Percentiles rank a stretch among this genome's conserved stretches.
Evolutionary conservation across 2,113 vertebrate genomes (phyloP).

Genomic region (Rhizomys pruinosus): DNA sequence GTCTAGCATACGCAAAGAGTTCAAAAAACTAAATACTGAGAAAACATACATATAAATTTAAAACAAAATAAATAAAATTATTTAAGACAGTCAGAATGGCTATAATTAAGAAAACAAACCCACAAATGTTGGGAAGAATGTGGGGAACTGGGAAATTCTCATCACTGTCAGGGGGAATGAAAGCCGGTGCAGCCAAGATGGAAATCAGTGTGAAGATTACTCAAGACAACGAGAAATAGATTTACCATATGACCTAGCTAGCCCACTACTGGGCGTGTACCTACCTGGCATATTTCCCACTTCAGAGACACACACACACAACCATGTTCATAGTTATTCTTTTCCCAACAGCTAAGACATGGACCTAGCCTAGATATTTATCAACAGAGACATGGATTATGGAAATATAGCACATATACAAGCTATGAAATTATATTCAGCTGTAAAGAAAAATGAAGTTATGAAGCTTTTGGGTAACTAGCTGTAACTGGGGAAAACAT

Average conservation of each 20-base stretch:
- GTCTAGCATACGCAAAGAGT: background rate
- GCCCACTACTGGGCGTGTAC: too few species aligned
- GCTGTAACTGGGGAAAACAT: background rate
- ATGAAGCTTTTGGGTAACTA: background rate
- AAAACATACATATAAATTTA: too few species aligned
- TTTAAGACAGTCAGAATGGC: background rate
- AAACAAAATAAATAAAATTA: too few species aligned
- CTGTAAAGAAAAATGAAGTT: background rate
- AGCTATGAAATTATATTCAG: background rate
- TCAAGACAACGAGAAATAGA: background rate
- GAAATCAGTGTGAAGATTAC: background rate
- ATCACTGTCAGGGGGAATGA: background rate
- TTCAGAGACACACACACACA: too few species aligned
- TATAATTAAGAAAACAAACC: background rate
- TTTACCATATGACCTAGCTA: background rate
- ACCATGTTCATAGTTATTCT: background rate
- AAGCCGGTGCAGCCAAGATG: background rate
- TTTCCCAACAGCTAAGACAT: background rate
- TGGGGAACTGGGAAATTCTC: background rate
- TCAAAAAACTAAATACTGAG: background rate
- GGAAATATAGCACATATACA: background rate
- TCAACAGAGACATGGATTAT: background rate
- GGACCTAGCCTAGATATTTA: background rate
- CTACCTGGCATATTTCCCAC: background rate
- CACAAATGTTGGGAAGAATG: too few species aligned